These are phyloP conservation scores for Alentia gelatinosa DNA, from an alignment of 2,888 invertebrate genomes.

Conservation along the genomic window DNA sequence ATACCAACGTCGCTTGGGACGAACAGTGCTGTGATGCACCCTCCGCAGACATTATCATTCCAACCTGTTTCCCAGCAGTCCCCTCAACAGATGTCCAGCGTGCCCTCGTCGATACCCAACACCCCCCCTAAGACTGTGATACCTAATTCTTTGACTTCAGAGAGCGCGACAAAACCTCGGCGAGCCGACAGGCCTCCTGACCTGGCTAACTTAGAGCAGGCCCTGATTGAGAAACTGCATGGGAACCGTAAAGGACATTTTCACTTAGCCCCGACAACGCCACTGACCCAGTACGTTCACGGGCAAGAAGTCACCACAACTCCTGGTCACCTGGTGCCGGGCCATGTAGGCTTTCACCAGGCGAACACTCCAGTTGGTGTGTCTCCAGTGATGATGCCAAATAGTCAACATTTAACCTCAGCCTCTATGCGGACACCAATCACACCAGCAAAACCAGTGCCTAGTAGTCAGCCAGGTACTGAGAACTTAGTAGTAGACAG, in stretches of 20 bases:
- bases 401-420: not conserved
- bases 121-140: constrained; percentile 35
- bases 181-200: constrained; percentile 58
- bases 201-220: constrained; percentile 74
- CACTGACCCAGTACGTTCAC: constrained; percentile 21
- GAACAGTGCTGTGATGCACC: constrained; percentile 14
- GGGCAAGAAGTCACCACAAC: constrained; percentile 40
- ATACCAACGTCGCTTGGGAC: not conserved
- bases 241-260: constrained; percentile 61
- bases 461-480: not conserved
- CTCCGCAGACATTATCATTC: constrained; percentile 41
- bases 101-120: not conserved
- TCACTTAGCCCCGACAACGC: constrained; percentile 26
- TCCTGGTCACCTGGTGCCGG: not conserved
- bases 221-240: constrained; percentile 75
- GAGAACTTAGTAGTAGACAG: not conserved
- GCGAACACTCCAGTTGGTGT: constrained; percentile 4
- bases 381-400: constrained; percentile 23
- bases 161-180: constrained; percentile 36
- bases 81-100: constrained; percentile 20
- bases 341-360: constrained; percentile 27
- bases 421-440: not conserved
- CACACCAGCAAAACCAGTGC: constrained; percentile 26
- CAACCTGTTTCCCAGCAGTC: constrained; percentile 9
- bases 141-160: not conserved